Evolutionary conservation across 2,888 invertebrate genomes (phyloP).

Genomic region (Cepaea hortensis): DNA sequence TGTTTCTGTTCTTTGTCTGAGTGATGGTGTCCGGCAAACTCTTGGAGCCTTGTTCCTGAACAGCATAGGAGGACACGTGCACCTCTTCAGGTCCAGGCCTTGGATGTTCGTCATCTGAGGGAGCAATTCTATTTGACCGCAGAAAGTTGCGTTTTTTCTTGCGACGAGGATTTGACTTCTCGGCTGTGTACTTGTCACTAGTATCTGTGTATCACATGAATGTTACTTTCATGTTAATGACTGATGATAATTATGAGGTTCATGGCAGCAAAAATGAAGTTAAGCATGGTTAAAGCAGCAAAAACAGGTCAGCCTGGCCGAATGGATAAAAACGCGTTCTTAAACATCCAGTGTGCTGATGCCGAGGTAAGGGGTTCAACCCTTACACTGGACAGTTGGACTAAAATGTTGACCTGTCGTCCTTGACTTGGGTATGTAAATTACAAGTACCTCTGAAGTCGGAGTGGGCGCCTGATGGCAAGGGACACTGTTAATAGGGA

Average conservation of each 20-base stretch:
- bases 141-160: conserved; percentile 42
- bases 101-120: conserved; percentile 30
- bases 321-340: no score
- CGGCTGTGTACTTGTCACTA: not conserved
- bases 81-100: not conserved
- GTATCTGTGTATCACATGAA: not conserved
- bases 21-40: conserved; percentile 17
- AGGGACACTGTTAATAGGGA: no score
- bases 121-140: conserved; percentile 35
- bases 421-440: no score
- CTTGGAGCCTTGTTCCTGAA: conserved; percentile 25
- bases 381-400: no score
- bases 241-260: not conserved
- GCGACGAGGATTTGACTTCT: conserved; percentile 9
- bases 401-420: no score
- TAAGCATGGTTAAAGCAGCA: not conserved
- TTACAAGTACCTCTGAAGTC: no score
- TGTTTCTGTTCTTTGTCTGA: conserved; percentile 20
- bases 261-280: not conserved
- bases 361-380: no score
- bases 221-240: not conserved
- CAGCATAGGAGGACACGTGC: conserved; percentile 5
- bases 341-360: no score
- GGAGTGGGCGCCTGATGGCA: no score
- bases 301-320: no score